Percentiles rank a stretch among this genome's conserved stretches.
Conservation (phyloP, 2,888 invertebrate species). For the Caenorhabditis sp. region DNA sequence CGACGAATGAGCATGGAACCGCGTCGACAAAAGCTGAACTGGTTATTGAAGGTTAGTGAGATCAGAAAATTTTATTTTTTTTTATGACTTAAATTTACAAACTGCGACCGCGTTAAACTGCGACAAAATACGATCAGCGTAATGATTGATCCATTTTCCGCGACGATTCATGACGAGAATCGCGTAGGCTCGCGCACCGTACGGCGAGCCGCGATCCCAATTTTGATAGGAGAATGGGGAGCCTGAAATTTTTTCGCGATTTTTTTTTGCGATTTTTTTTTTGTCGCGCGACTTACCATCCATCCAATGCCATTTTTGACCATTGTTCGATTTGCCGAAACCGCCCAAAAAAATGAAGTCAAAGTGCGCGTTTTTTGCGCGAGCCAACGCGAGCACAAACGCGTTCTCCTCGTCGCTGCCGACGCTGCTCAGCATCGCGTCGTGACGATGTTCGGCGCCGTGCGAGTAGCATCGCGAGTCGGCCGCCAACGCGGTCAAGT, state of each 20-base stretch:
- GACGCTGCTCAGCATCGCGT: conserved; percentile 57
- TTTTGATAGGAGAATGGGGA: conserved; percentile 44
- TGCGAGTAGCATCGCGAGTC: conserved; percentile 54
- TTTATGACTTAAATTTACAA: conserved; percentile 54
- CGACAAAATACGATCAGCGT: conserved; percentile 52
- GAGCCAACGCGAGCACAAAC: conserved; percentile 50
- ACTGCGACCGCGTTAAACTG: conserved; percentile 54
- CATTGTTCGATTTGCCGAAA: conserved; percentile 53
- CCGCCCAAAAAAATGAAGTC: conserved; percentile 57
- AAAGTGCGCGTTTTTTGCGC: conserved; percentile 40
- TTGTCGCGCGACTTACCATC: conserved; percentile 42
- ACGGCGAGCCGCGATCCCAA: conserved; percentile 56
- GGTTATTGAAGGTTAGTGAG: conserved; percentile 60
- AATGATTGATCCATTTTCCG: conserved; percentile 59
- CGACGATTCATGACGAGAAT: conserved; percentile 54
- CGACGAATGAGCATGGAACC: conserved; percentile 69
- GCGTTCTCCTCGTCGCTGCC: conserved; percentile 49
- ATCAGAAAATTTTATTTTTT: conserved; percentile 4
- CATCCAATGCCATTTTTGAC: conserved; percentile 61
- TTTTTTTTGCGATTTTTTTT: not conserved
- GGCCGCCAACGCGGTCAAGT: conserved; percentile 56
- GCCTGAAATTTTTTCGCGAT: conserved; percentile 14
- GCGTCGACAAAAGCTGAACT: conserved; percentile 71
- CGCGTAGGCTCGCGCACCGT: conserved; percentile 45
- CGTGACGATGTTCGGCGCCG: conserved; percentile 52